Evolutionary conservation across 1,140 invertebrate species (phyloP).

Genomic region (Triops longicaudatus): DNA sequence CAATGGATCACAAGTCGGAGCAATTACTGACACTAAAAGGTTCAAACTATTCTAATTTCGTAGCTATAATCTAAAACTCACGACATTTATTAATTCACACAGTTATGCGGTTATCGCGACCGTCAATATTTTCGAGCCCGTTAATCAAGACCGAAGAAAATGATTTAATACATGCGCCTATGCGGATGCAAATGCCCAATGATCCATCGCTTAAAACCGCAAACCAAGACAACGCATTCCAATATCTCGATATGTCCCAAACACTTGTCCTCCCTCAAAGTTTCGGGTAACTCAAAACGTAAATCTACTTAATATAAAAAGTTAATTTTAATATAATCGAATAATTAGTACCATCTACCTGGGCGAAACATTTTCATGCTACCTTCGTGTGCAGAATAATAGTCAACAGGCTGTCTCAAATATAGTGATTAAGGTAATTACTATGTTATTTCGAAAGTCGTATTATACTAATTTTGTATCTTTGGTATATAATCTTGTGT

Average conservation of each 20-base stretch:
- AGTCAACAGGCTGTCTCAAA: conserved; percentile 70
- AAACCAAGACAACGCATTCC: conserved; percentile 47
- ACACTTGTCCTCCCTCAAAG: conserved; percentile 89
- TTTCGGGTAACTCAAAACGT: conserved; percentile 59
- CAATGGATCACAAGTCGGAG: conserved; percentile 21
- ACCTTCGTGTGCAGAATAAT: conserved; percentile 94
- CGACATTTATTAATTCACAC: conserved; percentile 5
- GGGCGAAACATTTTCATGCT: conserved; percentile 96
- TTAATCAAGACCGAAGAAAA: conserved; percentile 70
- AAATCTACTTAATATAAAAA: conserved; percentile 22
- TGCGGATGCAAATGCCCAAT: conserved; percentile 64
- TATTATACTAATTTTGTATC: no score
- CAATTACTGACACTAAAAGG: conserved; percentile 32
- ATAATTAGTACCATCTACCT: conserved; percentile 65
- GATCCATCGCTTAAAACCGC: conserved; percentile 65
- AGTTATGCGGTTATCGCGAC: conserved; percentile 91
- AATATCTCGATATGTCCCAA: conserved; percentile 73
- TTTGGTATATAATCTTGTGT: no score
- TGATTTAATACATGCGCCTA: conserved; percentile 70
- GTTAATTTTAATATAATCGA: conserved; percentile 31
- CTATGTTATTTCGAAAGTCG: conserved; percentile 22
- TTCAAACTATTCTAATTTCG: conserved; percentile 13
- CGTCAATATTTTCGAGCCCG: conserved; percentile 62
- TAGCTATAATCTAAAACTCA: conserved; percentile 34
- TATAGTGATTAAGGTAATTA: conserved; percentile 63